Evolutionary conservation across 1,140 invertebrate species (phyloP).

Genomic region (Chironomus tepperi): DNA sequence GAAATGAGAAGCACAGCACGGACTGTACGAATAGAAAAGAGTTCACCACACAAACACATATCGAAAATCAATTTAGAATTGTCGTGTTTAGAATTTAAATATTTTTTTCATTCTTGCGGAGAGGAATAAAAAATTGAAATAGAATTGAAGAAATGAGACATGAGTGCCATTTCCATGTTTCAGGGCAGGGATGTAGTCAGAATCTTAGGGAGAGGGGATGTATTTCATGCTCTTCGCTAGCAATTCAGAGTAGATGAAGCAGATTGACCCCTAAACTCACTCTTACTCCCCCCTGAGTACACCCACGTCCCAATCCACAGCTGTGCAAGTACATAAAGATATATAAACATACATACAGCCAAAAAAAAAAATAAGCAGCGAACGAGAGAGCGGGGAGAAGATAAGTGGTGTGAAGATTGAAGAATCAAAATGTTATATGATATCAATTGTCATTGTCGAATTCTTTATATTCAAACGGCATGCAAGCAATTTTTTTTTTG

Average conservation of each 20-base stretch:
- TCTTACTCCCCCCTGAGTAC: too few species aligned
- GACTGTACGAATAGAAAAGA: not conserved
- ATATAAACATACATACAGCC: not conserved
- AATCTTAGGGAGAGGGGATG: too few species aligned
- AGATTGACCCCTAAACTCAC: too few species aligned
- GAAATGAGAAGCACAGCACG: not conserved
- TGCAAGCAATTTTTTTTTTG: not conserved
- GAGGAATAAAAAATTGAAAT: not conserved
- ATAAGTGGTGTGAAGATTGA: not conserved
- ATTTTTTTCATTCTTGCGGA: not conserved
- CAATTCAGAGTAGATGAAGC: too few species aligned
- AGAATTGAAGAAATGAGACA: too few species aligned
- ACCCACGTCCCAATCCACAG: too few species aligned
- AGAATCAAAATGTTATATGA: constrained; percentile 9
- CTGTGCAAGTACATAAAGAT: constrained; percentile 3
- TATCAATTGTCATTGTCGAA: constrained; percentile 2
- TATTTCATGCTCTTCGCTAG: too few species aligned
- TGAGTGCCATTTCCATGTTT: too few species aligned
- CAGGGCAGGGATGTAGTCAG: too few species aligned
- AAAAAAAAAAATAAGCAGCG: too few species aligned
- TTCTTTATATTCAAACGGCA: constrained; percentile 2
- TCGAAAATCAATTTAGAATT: constrained; percentile 14
- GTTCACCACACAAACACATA: not conserved
- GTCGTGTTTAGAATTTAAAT: constrained; percentile 3
- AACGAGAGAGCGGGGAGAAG: too few species aligned